Evolutionary conservation across 2,888 invertebrate genomes (phyloP), one percentile per base, ranked within the genome.

Genomic region (Hydrotaea diabolus): DNA sequence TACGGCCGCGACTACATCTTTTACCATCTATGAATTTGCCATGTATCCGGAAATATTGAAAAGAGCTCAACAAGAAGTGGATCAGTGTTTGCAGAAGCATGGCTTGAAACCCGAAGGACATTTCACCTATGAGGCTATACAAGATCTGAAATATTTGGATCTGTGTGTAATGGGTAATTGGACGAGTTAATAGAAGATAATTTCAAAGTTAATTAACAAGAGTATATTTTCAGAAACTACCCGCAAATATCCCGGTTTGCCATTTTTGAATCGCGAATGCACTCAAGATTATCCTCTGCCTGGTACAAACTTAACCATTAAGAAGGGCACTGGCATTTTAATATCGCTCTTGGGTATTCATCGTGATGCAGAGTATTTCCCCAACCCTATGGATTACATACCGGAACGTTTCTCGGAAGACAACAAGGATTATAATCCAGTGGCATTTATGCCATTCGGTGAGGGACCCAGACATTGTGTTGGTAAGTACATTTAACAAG

Each of bases 81-180:
- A 91, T 19, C 83, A 88, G 3, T 89, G 91, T 3, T 85, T 92
- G 19, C 71, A 83, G 0, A 89, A 89, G n/a, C 90, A 92, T 82
- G 88, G 89, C 8, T 89, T 92, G 0, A 86, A 90, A 64, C 87
- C 92, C 5, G 83, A 36, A 4, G 89, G 87, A 17, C 87, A 87
- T 55, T 84, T 89, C 3, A 93, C 91, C 19, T 93, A 93, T 75
- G 93, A 93, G 15, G 89, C 90, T 0, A 83, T 93, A 19, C 89
- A 91, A 82, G 92, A 93, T 21, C 91, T 93, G 87, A 90, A 91
- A 75, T 93, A 93, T 87, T 86, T 93, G 84, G 93, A 93, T 53
- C 86, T 89, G 36, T 93, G 93, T 78, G 83, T 93, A 0, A 87
- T 88, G 89, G 93, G 93, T 93, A 77, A 82, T 84, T n/a, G 4